A percentile compares a stretch with the other conserved stretches of the same genome.
Evolutionary conservation across 2,113 vertebrate genomes (phyloP).

Genomic region (Ptychochromis oligacanthus): DNA sequence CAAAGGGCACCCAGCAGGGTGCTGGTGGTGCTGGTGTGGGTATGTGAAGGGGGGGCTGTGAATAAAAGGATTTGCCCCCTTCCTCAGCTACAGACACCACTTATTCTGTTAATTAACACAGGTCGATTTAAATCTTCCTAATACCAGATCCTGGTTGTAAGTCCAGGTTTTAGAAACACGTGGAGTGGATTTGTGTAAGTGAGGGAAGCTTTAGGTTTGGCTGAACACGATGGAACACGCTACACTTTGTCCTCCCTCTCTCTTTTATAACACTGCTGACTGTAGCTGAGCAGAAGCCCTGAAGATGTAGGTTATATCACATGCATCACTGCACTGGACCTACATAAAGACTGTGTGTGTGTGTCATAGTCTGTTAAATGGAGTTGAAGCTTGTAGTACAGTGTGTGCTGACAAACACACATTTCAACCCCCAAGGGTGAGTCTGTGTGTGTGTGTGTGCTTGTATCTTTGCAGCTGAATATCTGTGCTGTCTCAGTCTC

Average conservation of each 20-base stretch:
- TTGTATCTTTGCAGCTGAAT: background rate
- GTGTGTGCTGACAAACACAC: slow-evolving; percentile 22
- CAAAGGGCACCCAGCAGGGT: background rate
- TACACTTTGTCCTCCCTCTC: background rate
- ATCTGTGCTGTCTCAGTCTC: slow-evolving; percentile 1
- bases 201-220: background rate
- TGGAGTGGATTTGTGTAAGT: background rate
- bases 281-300: slow-evolving; percentile 51
- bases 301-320: slow-evolving; percentile 79
- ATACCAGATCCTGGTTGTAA: background rate
- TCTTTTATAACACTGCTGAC: slow-evolving; percentile 11
- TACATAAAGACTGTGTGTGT: slow-evolving; percentile 44
- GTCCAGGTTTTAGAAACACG: background rate
- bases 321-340: slow-evolving; percentile 59
- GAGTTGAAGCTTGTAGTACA: slow-evolving; percentile 24
- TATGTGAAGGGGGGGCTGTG: background rate
- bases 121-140: background rate
- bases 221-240: background rate
- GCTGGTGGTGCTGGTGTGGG: slow-evolving; percentile 29
- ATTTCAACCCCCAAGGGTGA: background rate
- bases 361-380: slow-evolving; percentile 42
- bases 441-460: background rate
- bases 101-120: background rate
- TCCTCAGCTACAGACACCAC: background rate
- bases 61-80: background rate